Base-by-base conservation (phyloP, 2,797 vertebrate species). In the Tympanoctomys barrerae region DNA sequence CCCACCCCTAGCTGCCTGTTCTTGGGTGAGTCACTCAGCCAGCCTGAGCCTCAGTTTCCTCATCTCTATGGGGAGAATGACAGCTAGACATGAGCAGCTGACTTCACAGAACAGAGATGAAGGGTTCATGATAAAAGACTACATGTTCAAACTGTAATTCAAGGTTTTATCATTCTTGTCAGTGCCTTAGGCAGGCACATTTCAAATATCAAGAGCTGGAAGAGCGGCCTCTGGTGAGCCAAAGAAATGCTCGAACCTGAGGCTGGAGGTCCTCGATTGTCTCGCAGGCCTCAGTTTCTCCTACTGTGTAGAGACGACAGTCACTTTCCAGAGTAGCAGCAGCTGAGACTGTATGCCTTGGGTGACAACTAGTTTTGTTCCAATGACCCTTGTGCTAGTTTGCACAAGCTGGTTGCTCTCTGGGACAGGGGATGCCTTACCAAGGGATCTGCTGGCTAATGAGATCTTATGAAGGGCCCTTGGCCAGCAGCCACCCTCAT, bases 401-500 rank as follows among this genome's bases (percentile, higher is more conserved):
- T 70, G n/a, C 26, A 62, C 85, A 84, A 70, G 26, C 62, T 83
- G 39, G 54, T 33, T 80, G 66, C 21, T 95, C 14, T 68, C 79
- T 75, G 36, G 68, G 68, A 68, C 19, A 26, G 61, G 83, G 39
- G 83, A 88, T 49, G 52, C 36, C 91, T 95, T 90, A 36, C 73
- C 59, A 70, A 88, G 81, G n/a, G 31, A 94, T 46, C 70, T 54
- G 24, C 78, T 61, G 57, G 78, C 91, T 89, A 71, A 64, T 71
- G 85, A 39, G 73, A n/a, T 93, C 87, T 66, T 93, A 87, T 94
- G 73, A 57, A 95, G 52, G 78, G 46, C 36, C n/a, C 18, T 82
- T 97, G 88, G 96, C 78, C 42, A 79, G 59, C 71, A 89, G 94
- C 95, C 81, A 86, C 46, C n/a, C 14, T 57, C 57, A 83, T 66